phyloP scores from a whole-genome alignment of 2,113 vertebrate species.

The Laterallus jamaicensis region DNA sequence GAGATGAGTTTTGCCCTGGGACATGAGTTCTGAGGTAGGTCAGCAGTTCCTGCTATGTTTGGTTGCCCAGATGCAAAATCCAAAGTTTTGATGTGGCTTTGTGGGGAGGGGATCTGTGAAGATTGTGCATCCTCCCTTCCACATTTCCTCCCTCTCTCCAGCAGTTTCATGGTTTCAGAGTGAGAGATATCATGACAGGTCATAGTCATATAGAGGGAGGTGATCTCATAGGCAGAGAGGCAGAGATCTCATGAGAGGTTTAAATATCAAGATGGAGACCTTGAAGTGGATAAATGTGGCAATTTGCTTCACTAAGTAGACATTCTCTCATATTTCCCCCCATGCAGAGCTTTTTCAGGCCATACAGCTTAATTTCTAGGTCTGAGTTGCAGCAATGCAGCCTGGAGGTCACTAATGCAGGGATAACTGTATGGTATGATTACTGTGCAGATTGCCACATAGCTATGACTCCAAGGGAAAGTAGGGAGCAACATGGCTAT shows the following conservation, averaged over 20 bases:
- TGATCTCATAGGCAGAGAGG: neutral
- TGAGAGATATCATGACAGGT: neutral
- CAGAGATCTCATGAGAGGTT: slow-evolving; percentile 33
- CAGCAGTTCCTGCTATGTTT: neutral
- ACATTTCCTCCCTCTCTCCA: neutral
- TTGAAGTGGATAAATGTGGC: slow-evolving; percentile 45
- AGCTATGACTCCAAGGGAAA: slow-evolving; percentile 16
- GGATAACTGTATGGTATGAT: slow-evolving; percentile 46
- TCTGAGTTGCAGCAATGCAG: slow-evolving; percentile 46
- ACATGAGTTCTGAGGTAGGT: neutral
- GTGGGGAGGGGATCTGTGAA: neutral
- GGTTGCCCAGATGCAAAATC: neutral
- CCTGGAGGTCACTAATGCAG: slow-evolving; percentile 64
- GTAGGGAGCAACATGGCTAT: neutral
- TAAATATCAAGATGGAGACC: slow-evolving; percentile 42
- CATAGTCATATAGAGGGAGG: neutral
- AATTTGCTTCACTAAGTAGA: slow-evolving; percentile 41
- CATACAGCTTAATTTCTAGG: slow-evolving; percentile 13
- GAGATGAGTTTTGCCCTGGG: neutral
- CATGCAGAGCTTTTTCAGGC: slow-evolving; percentile 26
- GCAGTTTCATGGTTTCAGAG: neutral
- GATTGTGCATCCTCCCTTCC: neutral
- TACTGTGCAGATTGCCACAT: neutral
- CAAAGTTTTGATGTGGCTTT: neutral
- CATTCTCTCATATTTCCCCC: neutral